Conservation (phyloP, 2,113 vertebrate species). For the Sitta europaea region DNA sequence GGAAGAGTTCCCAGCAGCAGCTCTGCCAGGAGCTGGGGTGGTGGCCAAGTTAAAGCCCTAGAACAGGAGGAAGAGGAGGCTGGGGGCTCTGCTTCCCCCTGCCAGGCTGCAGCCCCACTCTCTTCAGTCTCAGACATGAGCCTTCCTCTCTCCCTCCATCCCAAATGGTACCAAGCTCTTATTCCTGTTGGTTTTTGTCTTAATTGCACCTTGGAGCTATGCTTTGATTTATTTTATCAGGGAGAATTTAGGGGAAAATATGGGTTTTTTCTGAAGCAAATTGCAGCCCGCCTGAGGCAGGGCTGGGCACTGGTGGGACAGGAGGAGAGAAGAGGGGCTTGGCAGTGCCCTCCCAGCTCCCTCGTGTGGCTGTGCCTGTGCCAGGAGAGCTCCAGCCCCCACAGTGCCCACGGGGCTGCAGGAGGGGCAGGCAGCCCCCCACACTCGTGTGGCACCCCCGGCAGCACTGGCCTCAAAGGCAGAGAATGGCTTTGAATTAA, state of each 20-base stretch:
- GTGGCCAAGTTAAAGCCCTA: background rate
- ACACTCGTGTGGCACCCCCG: background rate
- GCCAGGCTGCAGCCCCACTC: background rate
- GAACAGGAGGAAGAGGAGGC: background rate
- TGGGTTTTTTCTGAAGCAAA: background rate
- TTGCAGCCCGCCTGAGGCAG: accelerated
- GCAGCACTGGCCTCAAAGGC: background rate
- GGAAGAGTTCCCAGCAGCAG: background rate
- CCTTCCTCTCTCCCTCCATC: background rate
- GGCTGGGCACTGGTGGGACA: background rate
- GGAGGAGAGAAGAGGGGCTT: background rate
- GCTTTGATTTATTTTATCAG: background rate
- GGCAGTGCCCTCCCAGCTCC: background rate
- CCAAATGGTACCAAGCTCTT: background rate
- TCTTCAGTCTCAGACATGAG: background rate
- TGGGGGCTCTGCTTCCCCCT: background rate
- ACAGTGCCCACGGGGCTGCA: accelerated
- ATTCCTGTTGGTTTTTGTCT: background rate
- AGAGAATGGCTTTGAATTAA: background rate
- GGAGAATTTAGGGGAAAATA: background rate
- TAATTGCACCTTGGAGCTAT: background rate
- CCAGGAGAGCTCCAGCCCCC: background rate
- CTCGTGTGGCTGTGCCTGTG: background rate
- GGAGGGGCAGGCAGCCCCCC: background rate
- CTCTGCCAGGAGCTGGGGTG: background rate